phyloP scores from a whole-genome alignment of 2,888 invertebrate genomes.

The Sympetrum striolatum region DNA sequence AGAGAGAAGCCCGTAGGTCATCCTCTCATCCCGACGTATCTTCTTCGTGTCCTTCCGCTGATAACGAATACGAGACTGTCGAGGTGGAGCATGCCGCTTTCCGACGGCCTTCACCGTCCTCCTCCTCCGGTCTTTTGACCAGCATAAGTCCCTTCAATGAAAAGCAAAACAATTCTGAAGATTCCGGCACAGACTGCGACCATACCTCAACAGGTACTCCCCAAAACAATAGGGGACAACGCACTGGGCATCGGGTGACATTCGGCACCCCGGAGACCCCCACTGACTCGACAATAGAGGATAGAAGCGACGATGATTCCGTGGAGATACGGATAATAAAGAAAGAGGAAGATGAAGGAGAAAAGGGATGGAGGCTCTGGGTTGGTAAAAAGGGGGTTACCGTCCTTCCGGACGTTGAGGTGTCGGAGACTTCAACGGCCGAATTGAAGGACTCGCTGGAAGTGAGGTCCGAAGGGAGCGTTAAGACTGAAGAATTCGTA shows the following conservation, averaged over 20 bases:
- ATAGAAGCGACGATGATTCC: slow-evolving; percentile 55
- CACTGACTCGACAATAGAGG: slow-evolving; percentile 42
- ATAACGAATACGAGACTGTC: slow-evolving; percentile 54
- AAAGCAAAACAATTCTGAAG: neutral
- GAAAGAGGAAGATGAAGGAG: slow-evolving; percentile 48
- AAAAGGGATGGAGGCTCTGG: slow-evolving; percentile 44
- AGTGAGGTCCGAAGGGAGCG: slow-evolving; percentile 44
- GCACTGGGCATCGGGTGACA: neutral
- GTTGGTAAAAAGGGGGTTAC: slow-evolving; percentile 45
- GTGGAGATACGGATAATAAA: slow-evolving; percentile 56
- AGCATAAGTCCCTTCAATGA: slow-evolving; percentile 17
- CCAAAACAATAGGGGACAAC: neutral
- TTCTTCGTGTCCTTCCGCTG: slow-evolving; percentile 56
- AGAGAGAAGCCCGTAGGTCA: slow-evolving; percentile 3
- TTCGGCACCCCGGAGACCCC: neutral
- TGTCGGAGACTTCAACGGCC: slow-evolving; percentile 22
- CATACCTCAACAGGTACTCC: neutral
- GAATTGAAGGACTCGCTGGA: slow-evolving; percentile 50
- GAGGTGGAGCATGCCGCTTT: slow-evolving; percentile 50
- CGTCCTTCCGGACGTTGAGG: slow-evolving; percentile 49
- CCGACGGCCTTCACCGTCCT: slow-evolving; percentile 1
- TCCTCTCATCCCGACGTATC: slow-evolving; percentile 58
- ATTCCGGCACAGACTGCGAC: slow-evolving; percentile 22
- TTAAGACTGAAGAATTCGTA: slow-evolving; percentile 41
- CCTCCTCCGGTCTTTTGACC: slow-evolving; percentile 1